Evolutionary conservation across 2,113 vertebrate species (phyloP).

Genomic region (Pterocles burchelli): DNA sequence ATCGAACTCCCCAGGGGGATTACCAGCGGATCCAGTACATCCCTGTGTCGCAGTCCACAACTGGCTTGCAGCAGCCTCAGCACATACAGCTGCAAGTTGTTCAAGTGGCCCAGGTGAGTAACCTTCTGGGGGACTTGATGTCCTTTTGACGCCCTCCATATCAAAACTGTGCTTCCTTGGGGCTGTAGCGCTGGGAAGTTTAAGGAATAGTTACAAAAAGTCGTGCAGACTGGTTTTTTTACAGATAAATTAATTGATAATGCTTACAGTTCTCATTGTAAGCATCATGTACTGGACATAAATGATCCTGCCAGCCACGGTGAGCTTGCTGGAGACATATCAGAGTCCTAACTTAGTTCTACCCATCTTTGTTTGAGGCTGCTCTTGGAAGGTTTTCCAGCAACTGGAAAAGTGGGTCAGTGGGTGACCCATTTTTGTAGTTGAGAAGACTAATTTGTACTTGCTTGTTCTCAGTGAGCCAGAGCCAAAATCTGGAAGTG

Average conservation of each 20-base stretch:
- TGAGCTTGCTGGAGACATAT: background rate
- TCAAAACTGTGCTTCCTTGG: background rate
- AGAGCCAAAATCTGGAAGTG: background rate
- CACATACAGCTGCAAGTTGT: constrained; percentile 98
- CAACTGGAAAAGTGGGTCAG: background rate
- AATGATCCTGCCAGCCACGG: background rate
- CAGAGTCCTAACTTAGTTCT: background rate
- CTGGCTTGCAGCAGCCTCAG: constrained; percentile 86
- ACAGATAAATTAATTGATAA: background rate
- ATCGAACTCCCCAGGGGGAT: constrained; percentile 90
- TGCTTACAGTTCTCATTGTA: background rate
- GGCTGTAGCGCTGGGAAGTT: background rate
- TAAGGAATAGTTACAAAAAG: background rate
- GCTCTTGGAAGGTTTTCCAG: background rate
- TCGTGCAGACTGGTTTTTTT: background rate
- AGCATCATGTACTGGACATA: background rate
- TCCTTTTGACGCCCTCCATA: background rate
- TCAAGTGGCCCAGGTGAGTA: constrained; percentile 91
- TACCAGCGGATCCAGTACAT: constrained; percentile 98
- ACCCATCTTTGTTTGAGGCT: background rate
- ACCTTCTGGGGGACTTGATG: background rate
- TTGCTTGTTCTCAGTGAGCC: background rate
- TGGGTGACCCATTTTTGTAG: background rate
- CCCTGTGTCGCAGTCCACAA: constrained; percentile 88
- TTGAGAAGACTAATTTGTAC: background rate